Percentiles rank a stretch among this genome's conserved stretches.
These are phyloP conservation scores for Enteromius argenteus DNA, from an alignment of 2,797 vertebrate genomes.

Conservation along the genomic window DNA sequence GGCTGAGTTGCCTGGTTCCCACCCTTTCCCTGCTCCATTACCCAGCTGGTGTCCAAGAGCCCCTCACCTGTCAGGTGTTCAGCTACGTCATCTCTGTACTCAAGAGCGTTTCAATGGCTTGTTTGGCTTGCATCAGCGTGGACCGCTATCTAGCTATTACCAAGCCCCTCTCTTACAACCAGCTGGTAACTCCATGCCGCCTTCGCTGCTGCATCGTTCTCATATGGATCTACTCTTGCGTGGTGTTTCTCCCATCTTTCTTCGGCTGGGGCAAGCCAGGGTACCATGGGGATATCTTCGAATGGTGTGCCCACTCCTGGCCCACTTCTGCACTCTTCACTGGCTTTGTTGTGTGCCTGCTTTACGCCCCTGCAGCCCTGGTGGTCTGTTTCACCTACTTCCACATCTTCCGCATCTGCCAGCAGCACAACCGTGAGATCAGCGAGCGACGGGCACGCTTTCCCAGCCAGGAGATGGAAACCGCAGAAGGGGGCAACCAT, in stretches of 20 bases:
- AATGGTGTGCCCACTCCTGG: slow-evolving; percentile 98
- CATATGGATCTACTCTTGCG: slow-evolving; percentile 96
- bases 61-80: slow-evolving; percentile 94
- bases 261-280: slow-evolving; percentile 99
- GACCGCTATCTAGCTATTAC: slow-evolving; percentile 98
- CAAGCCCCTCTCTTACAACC: slow-evolving; percentile 97
- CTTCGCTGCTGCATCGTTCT: slow-evolving; percentile 92
- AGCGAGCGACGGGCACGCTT: slow-evolving; percentile 94
- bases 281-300: slow-evolving; percentile 98
- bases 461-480: slow-evolving; percentile 91
- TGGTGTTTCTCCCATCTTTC: slow-evolving; percentile 95
- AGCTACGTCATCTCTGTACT: slow-evolving; percentile 98
- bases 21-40: slow-evolving; percentile 95
- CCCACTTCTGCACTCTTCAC: slow-evolving; percentile 97
- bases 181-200: slow-evolving; percentile 95
- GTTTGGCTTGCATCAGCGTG: slow-evolving; percentile 96
- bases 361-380: slow-evolving; percentile 95
- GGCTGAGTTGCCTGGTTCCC: slow-evolving; percentile 96
- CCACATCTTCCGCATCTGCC: slow-evolving; percentile 98
- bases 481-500: slow-evolving; percentile 84
- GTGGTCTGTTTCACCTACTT: slow-evolving; percentile 98
- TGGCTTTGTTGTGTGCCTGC: slow-evolving; percentile 95
- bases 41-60: slow-evolving; percentile 92
- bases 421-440: slow-evolving; percentile 98
- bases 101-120: slow-evolving; percentile 98